These are phyloP conservation scores for Danio albolineatus DNA, from an alignment of 2,797 vertebrate species.

Conservation along the genomic window DNA sequence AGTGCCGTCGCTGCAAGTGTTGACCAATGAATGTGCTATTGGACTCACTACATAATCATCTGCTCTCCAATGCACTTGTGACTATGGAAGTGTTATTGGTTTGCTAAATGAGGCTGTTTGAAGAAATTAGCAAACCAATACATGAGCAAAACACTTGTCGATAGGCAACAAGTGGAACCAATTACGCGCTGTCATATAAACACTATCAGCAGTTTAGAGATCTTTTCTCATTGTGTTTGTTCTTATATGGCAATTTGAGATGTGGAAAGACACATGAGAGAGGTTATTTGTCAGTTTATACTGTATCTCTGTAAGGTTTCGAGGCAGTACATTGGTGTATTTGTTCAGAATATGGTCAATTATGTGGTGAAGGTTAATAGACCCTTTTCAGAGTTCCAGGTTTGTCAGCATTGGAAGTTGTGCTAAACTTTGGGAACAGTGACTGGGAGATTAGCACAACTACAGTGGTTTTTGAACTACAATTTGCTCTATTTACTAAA, in stretches of 20 bases:
- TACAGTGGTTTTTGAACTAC: too few species aligned
- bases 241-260: neutral
- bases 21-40: slow-evolving; percentile 8
- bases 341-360: too few species aligned
- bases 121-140: neutral
- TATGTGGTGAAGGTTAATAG: too few species aligned
- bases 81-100: slow-evolving; percentile 7
- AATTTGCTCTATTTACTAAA: too few species aligned
- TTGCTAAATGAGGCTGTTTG: neutral
- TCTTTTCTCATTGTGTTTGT: neutral
- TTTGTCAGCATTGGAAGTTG: too few species aligned
- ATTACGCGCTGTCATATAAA: neutral
- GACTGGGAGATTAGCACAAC: too few species aligned
- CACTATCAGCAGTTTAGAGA: neutral
- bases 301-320: too few species aligned
- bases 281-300: neutral
- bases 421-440: too few species aligned
- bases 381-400: too few species aligned
- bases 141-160: neutral
- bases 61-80: slow-evolving; percentile 25
- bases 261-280: neutral
- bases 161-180: neutral
- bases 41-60: slow-evolving; percentile 18
- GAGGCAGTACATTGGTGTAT: too few species aligned
- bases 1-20: slow-evolving; percentile 17